phyloP scores from a whole-genome alignment of 2,888 invertebrate species.

The Uropetala carovei region DNA sequence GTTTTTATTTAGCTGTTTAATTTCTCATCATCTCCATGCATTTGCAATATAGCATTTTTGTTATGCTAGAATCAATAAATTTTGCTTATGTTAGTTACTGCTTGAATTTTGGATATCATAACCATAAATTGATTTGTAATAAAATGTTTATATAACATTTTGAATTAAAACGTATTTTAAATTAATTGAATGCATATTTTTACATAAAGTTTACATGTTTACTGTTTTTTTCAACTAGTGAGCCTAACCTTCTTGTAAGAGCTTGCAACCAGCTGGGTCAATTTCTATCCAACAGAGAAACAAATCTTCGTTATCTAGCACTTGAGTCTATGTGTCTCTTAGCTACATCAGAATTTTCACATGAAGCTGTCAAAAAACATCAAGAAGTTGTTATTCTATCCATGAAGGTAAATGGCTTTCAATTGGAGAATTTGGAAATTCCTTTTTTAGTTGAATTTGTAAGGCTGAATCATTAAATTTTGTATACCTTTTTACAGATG shows the following conservation, averaged over 20 bases:
- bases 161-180: not conserved
- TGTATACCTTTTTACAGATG: conserved; percentile 80
- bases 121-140: not conserved
- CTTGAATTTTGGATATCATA: not conserved
- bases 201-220: conserved; percentile 36
- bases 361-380: conserved; percentile 99
- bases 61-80: not conserved
- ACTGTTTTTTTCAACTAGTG: conserved; percentile 77
- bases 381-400: conserved; percentile 99
- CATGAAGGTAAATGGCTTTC: conserved; percentile 83
- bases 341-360: conserved; percentile 99
- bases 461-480: not conserved
- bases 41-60: too few relatives aligned
- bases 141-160: not conserved
- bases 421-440: too few relatives aligned
- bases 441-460: not conserved
- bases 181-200: not conserved
- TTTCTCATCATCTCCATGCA: too few relatives aligned
- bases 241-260: conserved; percentile 96
- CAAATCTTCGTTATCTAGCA: conserved; percentile 97
- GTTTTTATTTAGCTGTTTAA: too few relatives aligned
- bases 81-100: not conserved
- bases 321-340: conserved; percentile 99
- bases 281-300: conserved; percentile 97
- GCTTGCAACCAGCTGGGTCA: conserved; percentile 99